phyloP scores from a whole-genome alignment of 2,888 invertebrate species.

The Crossocerus cetratus region DNA sequence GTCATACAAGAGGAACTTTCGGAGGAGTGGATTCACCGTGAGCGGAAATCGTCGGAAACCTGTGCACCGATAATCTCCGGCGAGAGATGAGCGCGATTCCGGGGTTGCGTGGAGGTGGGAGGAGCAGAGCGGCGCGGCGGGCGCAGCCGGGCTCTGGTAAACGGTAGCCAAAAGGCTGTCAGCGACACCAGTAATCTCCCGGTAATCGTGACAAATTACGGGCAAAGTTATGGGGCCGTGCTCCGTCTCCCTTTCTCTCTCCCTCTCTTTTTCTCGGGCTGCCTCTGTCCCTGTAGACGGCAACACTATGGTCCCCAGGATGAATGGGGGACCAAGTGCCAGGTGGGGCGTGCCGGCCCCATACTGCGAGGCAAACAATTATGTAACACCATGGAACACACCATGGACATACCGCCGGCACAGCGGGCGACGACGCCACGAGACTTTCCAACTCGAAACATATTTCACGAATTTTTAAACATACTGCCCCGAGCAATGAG shows the following conservation, averaged over 20 bases:
- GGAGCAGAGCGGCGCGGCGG: constrained; percentile 25
- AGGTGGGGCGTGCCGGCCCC: constrained; percentile 70
- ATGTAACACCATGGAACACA: constrained; percentile 65
- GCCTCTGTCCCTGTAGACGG: constrained; percentile 22
- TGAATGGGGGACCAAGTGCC: constrained; percentile 67
- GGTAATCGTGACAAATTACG: constrained; percentile 75
- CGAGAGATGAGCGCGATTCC: background rate
- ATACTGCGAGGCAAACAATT: constrained; percentile 69
- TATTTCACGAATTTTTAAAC: no score
- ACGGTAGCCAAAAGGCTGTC: constrained; percentile 70
- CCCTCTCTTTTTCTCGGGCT: constrained; percentile 36
- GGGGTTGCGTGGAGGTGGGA: constrained; percentile 15
- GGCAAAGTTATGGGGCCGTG: constrained; percentile 48
- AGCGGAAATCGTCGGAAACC: background rate
- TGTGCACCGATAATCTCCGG: background rate
- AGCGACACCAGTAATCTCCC: constrained; percentile 72
- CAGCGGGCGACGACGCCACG: constrained; percentile 33
- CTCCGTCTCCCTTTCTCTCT: constrained; percentile 29
- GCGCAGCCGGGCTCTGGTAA: constrained; percentile 33
- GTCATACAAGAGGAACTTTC: background rate
- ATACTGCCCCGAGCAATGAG: constrained; percentile 2
- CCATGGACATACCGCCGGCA: constrained; percentile 52
- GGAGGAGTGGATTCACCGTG: background rate
- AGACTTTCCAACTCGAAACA: no score
- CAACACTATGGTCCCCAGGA: constrained; percentile 42